A percentile compares a stretch with the other conserved stretches of the same genome.
phyloP scores from a whole-genome alignment of 2,797 vertebrate species.

The Sus cebifrons region DNA sequence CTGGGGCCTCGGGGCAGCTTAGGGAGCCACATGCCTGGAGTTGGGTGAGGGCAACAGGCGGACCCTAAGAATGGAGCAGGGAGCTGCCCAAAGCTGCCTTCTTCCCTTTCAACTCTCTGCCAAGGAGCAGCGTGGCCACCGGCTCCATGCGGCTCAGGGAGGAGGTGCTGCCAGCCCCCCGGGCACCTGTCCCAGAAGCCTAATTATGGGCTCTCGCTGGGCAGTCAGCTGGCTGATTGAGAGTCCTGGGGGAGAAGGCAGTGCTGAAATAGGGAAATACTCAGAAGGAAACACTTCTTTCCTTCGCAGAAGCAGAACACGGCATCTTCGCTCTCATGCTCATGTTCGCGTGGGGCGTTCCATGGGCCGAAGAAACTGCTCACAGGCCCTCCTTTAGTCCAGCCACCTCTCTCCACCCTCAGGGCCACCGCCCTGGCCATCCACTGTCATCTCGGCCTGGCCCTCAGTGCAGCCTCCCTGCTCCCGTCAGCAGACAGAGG shows the following conservation, averaged over 20 bases:
- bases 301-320: not conserved
- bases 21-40: not conserved
- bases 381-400: accelerated
- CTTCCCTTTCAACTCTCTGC: constrained; percentile 66
- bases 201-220: constrained; percentile 46
- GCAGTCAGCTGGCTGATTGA: constrained; percentile 54
- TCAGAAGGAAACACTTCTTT: not conserved
- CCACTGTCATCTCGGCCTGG: not conserved
- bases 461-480: accelerated
- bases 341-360: accelerated
- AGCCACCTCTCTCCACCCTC: not conserved
- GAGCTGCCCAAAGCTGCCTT: constrained; percentile 16
- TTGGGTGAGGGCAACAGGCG: not conserved
- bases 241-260: constrained; percentile 12
- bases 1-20: not conserved
- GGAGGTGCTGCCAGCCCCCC: constrained; percentile 58
- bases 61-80: constrained; percentile 37
- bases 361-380: not conserved
- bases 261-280: not conserved
- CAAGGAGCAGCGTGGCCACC: constrained; percentile 49
- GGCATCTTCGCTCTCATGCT: not conserved
- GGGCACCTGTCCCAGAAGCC: constrained; percentile 83
- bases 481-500: not conserved
- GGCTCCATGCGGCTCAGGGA: not conserved
- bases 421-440: not conserved